Percentiles rank a stretch among this genome's conserved stretches.
Conservation (phyloP, 2,797 vertebrate genomes). For the Coccyzus lansbergi region DNA sequence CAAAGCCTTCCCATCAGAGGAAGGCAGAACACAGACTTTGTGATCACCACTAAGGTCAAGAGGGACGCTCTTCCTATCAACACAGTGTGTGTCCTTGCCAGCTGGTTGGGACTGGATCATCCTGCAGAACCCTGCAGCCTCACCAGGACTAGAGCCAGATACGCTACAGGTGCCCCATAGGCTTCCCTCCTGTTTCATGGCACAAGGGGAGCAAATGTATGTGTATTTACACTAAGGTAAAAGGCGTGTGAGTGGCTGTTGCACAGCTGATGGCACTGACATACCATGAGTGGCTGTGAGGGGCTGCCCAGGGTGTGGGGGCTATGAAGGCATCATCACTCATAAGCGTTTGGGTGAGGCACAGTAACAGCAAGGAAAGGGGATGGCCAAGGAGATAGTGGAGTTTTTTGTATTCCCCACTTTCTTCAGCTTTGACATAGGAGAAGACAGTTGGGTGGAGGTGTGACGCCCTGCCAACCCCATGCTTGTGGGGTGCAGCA, state of each 20-base stretch:
- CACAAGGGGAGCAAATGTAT: fast-evolving
- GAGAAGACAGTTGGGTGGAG: not conserved
- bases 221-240: not conserved
- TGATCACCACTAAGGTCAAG: not conserved
- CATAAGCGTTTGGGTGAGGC: fast-evolving
- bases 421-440: not conserved
- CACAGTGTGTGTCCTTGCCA: fast-evolving
- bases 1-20: not conserved
- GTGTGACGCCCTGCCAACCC: not conserved
- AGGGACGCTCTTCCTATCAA: not conserved
- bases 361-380: not conserved
- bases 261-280: not conserved
- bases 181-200: not conserved
- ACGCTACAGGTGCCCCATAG: not conserved
- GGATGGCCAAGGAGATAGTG: not conserved
- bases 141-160: not conserved
- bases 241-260: fast-evolving
- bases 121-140: not conserved
- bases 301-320: not conserved
- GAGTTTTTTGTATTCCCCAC: not conserved
- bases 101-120: not conserved
- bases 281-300: fast-evolving
- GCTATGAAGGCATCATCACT: not conserved
- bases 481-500: not conserved
- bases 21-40: not conserved